These are phyloP conservation scores for Eledona agricola DNA, from an alignment of 2,888 invertebrate genomes.

Conservation along the genomic window DNA sequence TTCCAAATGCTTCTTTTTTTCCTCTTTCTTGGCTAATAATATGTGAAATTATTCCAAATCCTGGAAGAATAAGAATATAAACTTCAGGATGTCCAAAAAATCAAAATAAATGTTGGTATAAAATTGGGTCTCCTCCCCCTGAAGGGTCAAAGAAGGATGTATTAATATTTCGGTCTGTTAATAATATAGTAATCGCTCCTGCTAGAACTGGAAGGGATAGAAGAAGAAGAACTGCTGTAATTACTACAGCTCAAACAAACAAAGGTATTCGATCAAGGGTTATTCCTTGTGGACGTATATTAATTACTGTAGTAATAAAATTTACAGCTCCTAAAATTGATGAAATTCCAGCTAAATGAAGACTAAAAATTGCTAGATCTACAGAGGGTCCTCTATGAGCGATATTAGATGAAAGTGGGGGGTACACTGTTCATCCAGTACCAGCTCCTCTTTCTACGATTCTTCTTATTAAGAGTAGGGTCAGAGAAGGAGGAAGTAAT, in stretches of 20 bases:
- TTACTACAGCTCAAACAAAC: constrained; percentile 78
- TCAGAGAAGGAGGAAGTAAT: too few relatives aligned
- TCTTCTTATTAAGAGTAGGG: too few relatives aligned
- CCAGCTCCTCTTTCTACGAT: too few relatives aligned
- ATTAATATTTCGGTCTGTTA: constrained; percentile 83
- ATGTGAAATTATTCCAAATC: constrained; percentile 84
- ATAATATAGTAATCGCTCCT: constrained; percentile 80
- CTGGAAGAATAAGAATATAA: constrained; percentile 85
- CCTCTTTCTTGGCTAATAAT: constrained; percentile 78
- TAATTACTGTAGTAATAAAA: constrained; percentile 80
- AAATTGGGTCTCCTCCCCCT: constrained; percentile 81
- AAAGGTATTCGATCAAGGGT: constrained; percentile 72
- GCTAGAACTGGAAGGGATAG: constrained; percentile 80
- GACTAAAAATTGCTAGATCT: constrained; percentile 79
- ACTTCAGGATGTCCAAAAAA: constrained; percentile 90
- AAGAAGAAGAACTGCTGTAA: constrained; percentile 72
- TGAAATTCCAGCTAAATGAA: constrained; percentile 78
- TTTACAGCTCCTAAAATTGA: constrained; percentile 81
- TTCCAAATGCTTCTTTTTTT: constrained; percentile 78
- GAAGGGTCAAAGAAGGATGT: constrained; percentile 83
- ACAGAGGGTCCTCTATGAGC: constrained; percentile 74
- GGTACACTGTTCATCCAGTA: too few relatives aligned
- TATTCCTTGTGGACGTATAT: constrained; percentile 72
- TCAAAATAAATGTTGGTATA: constrained; percentile 87
- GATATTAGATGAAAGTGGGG: too few relatives aligned